Percentiles rank a stretch among this genome's conserved stretches.
Conservation (phyloP, 2,888 invertebrate species). For the Oxyscelio sp. region DNA sequence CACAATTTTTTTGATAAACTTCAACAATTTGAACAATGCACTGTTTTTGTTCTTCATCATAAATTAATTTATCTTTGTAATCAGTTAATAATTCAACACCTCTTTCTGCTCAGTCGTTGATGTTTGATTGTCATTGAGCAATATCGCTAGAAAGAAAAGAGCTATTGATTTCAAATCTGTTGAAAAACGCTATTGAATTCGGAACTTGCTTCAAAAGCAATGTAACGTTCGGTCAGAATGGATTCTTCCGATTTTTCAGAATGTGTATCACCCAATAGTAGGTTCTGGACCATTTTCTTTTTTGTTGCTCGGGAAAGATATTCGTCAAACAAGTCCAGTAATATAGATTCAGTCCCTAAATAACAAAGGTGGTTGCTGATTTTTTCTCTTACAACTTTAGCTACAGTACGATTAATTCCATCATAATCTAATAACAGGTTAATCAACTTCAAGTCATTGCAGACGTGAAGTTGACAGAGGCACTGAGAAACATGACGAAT, state of each 20-base stretch:
- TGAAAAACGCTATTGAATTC: constrained; percentile 16
- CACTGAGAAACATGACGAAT: constrained; percentile 20
- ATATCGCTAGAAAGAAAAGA: constrained; percentile 5
- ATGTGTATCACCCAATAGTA: neutral
- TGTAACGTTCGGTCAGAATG: neutral
- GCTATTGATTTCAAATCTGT: constrained; percentile 13
- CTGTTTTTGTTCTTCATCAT: too few relatives aligned
- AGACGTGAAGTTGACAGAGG: constrained; percentile 8
- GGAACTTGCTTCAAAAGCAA: constrained; percentile 8
- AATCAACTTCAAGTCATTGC: constrained; percentile 23
- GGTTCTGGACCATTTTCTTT: constrained; percentile 22
- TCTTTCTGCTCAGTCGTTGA: too few relatives aligned
- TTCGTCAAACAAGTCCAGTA: constrained; percentile 24
- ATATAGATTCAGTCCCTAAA: constrained; percentile 22
- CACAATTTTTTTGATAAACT: too few relatives aligned
- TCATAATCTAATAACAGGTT: constrained; percentile 10
- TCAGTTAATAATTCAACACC: too few relatives aligned
- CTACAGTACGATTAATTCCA: neutral
- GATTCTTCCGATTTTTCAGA: neutral
- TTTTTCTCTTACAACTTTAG: constrained; percentile 27
- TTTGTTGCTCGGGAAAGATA: constrained; percentile 6
- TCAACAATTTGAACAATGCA: too few relatives aligned
- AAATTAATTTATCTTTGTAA: too few relatives aligned
- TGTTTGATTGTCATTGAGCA: too few relatives aligned
- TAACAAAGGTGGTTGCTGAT: constrained; percentile 23